Percentiles rank a stretch among this genome's conserved stretches.
Conservation (phyloP, 2,113 vertebrate species). For the Merops nubicus region DNA sequence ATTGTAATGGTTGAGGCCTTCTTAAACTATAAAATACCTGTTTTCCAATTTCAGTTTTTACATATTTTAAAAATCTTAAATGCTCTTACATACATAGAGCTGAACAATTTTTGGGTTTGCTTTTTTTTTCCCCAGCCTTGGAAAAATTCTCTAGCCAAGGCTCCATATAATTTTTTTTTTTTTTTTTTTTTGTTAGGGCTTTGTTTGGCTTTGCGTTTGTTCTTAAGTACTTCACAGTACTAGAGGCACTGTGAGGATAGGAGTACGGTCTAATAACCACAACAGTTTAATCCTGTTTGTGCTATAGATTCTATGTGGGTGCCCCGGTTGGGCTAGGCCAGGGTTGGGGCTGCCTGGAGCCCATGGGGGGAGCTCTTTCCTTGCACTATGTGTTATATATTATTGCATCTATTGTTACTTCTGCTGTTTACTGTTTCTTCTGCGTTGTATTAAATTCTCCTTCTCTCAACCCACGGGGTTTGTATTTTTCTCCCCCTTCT, state of each 20-base stretch:
- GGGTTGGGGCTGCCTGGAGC: too few relatives aligned
- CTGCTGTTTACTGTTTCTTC: too few relatives aligned
- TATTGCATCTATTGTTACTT: too few relatives aligned
- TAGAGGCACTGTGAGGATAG: not conserved
- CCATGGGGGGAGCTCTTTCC: too few relatives aligned
- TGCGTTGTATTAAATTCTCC: too few relatives aligned
- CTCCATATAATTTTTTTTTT: not conserved
- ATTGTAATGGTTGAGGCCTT: not conserved
- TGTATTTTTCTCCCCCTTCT: too few relatives aligned
- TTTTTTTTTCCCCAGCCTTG: not conserved
- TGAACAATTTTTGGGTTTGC: not conserved
- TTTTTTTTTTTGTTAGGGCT: not conserved
- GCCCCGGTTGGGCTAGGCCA: too few relatives aligned
- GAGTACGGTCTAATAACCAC: not conserved
- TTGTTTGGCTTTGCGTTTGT: too few relatives aligned
- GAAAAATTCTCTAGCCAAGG: not conserved
- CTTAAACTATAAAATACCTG: not conserved
- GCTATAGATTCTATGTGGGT: too few relatives aligned
- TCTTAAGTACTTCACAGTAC: not conserved
- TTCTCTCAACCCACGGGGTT: too few relatives aligned
- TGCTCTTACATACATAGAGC: rapidly evolving
- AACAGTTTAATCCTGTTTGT: not conserved
- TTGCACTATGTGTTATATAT: too few relatives aligned
- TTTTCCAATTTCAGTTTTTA: not conserved
- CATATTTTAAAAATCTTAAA: not conserved